A percentile compares a stretch with the other conserved stretches of the same genome.
These are phyloP conservation scores for Neodiprion fabricii DNA, from an alignment of 1,140 invertebrate species.

Conservation along the genomic window DNA sequence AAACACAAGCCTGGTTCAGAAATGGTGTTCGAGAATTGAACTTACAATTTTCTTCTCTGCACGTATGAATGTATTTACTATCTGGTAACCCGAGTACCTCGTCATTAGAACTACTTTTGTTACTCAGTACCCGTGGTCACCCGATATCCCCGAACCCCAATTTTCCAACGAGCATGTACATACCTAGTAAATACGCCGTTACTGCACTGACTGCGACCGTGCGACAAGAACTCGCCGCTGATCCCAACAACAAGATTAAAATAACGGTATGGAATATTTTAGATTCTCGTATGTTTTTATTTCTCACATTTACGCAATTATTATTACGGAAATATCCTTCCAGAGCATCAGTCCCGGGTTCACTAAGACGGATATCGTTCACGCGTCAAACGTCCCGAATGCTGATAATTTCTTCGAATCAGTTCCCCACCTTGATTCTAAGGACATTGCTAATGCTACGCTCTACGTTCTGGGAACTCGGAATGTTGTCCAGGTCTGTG, in stretches of 20 bases:
- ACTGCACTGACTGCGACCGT: constrained; percentile 56
- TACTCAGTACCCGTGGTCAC: constrained; percentile 45
- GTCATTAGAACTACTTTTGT: too few species aligned
- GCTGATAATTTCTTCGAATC: constrained; percentile 17
- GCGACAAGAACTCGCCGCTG: constrained; percentile 49
- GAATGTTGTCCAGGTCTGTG: constrained; percentile 60
- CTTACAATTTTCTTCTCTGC: too few species aligned
- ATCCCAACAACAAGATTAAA: constrained; percentile 45
- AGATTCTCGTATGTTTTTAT: too few species aligned
- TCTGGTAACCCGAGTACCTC: too few species aligned
- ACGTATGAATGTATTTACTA: too few species aligned
- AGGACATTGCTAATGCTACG: constrained; percentile 64
- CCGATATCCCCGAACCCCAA: constrained; percentile 32
- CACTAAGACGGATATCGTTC: constrained; percentile 63
- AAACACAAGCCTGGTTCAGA: not conserved
- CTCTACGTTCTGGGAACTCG: constrained; percentile 61
- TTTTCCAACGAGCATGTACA: constrained; percentile 36
- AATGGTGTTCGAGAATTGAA: too few species aligned
- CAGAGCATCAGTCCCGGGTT: constrained; percentile 68
- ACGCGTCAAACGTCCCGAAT: constrained; percentile 38
- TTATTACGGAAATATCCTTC: constrained; percentile 48
- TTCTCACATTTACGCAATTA: not conserved
- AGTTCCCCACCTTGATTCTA: constrained; percentile 43
- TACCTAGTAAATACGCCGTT: constrained; percentile 57
- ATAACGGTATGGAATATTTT: constrained; percentile 35